Evolutionary conservation across 2,113 vertebrate genomes (phyloP).

Genomic region (Enhydra lutris): DNA sequence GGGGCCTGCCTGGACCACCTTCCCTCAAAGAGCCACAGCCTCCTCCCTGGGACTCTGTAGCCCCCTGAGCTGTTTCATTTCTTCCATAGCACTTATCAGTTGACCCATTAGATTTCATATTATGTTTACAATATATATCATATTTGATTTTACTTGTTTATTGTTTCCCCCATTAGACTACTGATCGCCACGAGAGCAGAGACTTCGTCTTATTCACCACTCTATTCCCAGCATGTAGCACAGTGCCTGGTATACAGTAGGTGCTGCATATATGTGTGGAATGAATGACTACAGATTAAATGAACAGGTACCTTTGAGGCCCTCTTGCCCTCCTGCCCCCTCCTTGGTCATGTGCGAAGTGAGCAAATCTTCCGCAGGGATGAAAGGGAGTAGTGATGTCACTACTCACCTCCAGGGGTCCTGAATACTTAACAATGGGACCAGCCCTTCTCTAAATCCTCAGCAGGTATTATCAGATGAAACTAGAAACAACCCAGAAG

Average conservation of each 20-base stretch:
- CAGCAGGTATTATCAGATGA: neutral
- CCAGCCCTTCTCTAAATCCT: neutral
- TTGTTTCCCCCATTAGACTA: neutral
- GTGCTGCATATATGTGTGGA: neutral
- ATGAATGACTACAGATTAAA: slow-evolving; percentile 35
- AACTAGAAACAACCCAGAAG: neutral
- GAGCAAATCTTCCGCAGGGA: neutral
- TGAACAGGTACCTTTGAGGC: neutral
- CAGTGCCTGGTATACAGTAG: neutral
- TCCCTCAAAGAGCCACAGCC: neutral
- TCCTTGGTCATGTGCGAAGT: neutral
- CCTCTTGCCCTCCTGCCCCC: neutral
- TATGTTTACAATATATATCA: neutral
- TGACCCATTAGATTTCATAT: neutral
- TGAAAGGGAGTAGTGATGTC: neutral
- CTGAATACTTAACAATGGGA: neutral
- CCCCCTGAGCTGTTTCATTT: neutral
- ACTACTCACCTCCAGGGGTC: neutral
- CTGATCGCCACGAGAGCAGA: neutral
- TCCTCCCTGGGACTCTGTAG: neutral
- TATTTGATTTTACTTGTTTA: neutral
- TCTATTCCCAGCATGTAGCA: neutral
- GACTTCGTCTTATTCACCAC: neutral
- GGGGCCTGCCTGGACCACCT: neutral
- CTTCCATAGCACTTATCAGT: neutral